Evolutionary conservation across 1,140 invertebrate genomes (phyloP), one percentile per base, ranked within the genome.

Genomic region (Ostrea denselamellosa): DNA sequence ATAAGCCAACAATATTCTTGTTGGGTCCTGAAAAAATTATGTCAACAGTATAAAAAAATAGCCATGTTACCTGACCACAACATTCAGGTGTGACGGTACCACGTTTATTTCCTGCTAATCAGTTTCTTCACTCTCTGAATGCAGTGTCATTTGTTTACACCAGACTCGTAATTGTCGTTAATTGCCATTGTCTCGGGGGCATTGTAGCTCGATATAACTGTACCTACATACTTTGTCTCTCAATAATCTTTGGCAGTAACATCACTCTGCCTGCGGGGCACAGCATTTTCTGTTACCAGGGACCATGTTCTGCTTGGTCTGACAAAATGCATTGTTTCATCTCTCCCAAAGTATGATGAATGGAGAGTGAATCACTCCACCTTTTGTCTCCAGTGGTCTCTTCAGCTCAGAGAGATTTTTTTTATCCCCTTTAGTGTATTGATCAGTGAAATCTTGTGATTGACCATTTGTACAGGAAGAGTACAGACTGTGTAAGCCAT

Each of bases 211-310:
- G 53, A 25, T 77, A 85, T 85, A 85, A 85, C 53, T 85, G 83
- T 85, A 85, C 53, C 83, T 85, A 85, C 83, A 85, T 85, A 85
- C 54, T 85, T 85, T 85, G 83, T 85, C 83, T 85, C 83, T 85
- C 83, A 62, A 85, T 85, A 85, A 85, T 85, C 83, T 85, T 34
- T 54, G 83, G 53, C 83, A 85, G 83, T 58, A 85, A 85, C 83
- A 85, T 85, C 83, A 58, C 17, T 85, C 34, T 85, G 52, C 28
- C 83, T 25, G 51, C 53, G 54, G 83, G 83, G 53, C 83, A 53
- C 19, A 56, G 28, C 54, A 85, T 85, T 56, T 22, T 85, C 83
- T 62, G 83, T 62, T 85, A 34, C 28, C 83, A 58, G 52, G 28
- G 51, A 54, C 83, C 14, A 17, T 56, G 83, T 62, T 85, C 56